Percentiles rank a stretch among this genome's conserved stretches.
Evolutionary conservation across 2,797 vertebrate species (phyloP).

Genomic region (Lates japonicus): DNA sequence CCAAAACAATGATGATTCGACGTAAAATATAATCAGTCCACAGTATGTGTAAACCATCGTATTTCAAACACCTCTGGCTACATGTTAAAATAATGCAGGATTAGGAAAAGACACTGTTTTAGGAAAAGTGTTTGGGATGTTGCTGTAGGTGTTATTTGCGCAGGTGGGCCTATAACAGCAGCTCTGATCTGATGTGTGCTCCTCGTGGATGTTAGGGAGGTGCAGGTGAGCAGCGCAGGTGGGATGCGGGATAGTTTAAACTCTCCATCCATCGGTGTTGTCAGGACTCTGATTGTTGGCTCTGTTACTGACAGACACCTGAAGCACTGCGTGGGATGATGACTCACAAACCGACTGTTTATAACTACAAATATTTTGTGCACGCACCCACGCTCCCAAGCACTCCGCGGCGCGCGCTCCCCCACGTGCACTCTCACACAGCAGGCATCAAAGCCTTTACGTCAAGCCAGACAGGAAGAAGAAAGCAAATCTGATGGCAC

Average conservation of each 20-base stretch:
- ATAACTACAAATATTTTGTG: slow-evolving; percentile 70
- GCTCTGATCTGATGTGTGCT: not conserved
- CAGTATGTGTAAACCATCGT: not conserved
- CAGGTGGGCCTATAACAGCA: not conserved
- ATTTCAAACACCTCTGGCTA: not conserved
- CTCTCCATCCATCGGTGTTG: not conserved
- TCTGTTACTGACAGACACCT: slow-evolving; percentile 42
- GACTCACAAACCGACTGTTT: slow-evolving; percentile 73
- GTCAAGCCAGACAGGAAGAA: slow-evolving; percentile 71
- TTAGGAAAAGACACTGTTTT: too few relatives aligned
- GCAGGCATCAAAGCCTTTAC: slow-evolving; percentile 66
- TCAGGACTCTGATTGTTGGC: slow-evolving; percentile 11
- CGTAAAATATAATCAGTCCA: not conserved
- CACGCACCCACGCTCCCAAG: slow-evolving; percentile 72
- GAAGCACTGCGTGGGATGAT: slow-evolving; percentile 66
- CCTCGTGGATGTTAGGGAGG: not conserved
- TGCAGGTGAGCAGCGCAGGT: slow-evolving; percentile 37
- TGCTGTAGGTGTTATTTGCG: not conserved
- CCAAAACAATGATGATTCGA: not conserved
- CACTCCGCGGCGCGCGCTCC: slow-evolving; percentile 62
- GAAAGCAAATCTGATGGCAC: slow-evolving; percentile 59
- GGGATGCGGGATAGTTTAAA: not conserved
- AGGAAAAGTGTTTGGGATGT: not conserved
- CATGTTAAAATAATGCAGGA: too few relatives aligned
- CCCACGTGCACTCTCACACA: slow-evolving; percentile 68